Percentiles rank a stretch among this genome's conserved stretches.
phyloP scores from a whole-genome alignment of 2,888 invertebrate genomes.

The Metalampra italica region DNA sequence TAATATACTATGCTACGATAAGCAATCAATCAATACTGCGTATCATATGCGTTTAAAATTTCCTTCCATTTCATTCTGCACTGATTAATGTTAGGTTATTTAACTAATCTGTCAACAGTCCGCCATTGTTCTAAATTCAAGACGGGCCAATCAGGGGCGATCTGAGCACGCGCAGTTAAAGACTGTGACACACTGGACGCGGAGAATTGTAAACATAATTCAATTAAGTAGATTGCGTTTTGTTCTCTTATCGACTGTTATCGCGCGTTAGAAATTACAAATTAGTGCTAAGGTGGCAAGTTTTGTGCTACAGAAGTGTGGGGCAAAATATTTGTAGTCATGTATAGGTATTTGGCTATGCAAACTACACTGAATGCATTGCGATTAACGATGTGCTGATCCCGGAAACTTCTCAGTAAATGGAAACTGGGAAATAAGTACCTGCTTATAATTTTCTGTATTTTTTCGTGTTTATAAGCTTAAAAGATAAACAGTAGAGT shows the following conservation, averaged over 20 bases:
- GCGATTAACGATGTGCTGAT: too few species aligned
- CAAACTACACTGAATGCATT: too few species aligned
- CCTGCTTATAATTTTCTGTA: too few species aligned
- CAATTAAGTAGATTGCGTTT: constrained; percentile 55
- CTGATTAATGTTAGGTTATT: constrained; percentile 2
- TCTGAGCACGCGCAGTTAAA: constrained; percentile 19
- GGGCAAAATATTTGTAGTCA: too few species aligned
- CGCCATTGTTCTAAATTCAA: constrained; percentile 55
- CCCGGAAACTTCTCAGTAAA: too few species aligned
- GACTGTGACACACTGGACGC: constrained; percentile 25
- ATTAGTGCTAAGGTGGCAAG: constrained; percentile 31
- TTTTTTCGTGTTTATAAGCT: too few species aligned
- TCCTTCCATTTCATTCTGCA: neutral
- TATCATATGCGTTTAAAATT: neutral
- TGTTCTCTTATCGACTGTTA: constrained; percentile 43
- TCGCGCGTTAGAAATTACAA: constrained; percentile 46
- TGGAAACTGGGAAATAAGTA: too few species aligned
- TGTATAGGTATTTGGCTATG: too few species aligned
- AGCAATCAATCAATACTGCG: constrained; percentile 2
- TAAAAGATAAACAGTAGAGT: too few species aligned
- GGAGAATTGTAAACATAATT: constrained; percentile 63
- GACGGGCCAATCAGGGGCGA: constrained; percentile 43
- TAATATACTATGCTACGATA: neutral
- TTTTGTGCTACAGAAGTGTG: too few species aligned
- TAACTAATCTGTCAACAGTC: constrained; percentile 16